These are phyloP conservation scores for Ptychobarbus kaznakovi DNA, from an alignment of 2,797 vertebrate genomes.

Conservation along the genomic window DNA sequence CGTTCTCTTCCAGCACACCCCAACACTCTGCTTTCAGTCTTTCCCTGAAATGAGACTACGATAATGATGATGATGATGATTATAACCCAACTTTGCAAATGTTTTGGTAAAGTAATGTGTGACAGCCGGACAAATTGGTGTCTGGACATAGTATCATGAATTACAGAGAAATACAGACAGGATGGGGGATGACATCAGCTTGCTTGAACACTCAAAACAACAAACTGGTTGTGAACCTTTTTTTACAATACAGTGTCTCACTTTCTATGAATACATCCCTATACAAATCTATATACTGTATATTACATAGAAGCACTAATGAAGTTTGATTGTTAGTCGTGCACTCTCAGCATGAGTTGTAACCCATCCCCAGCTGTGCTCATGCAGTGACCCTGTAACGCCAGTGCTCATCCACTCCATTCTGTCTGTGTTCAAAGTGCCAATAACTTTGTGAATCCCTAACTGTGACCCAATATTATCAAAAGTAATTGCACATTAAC, in stretches of 20 bases:
- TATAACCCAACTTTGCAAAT: conserved; percentile 47
- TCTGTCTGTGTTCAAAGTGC: conserved; percentile 86
- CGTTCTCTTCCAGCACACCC: conserved; percentile 55
- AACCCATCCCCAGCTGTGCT: conserved; percentile 71
- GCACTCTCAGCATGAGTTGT: conserved; percentile 85
- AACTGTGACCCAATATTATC: conserved; percentile 89
- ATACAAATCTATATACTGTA: conserved; percentile 82
- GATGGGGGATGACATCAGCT: conserved; percentile 44
- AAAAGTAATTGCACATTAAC: conserved; percentile 94
- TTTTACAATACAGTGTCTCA: conserved; percentile 65
- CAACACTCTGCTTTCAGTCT: conserved; percentile 52
- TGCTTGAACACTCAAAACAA: conserved; percentile 46
- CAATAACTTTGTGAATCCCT: conserved; percentile 90
- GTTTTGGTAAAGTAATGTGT: conserved; percentile 48
- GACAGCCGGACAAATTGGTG: conserved; percentile 10
- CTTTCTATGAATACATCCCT: conserved; percentile 73
- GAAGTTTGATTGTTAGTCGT: conserved; percentile 82
- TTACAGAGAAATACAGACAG: conserved; percentile 48
- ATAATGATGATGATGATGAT: not conserved
- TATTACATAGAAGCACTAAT: conserved; percentile 82
- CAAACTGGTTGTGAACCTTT: conserved; percentile 47
- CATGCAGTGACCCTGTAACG: conserved; percentile 76
- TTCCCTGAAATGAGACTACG: conserved; percentile 18
- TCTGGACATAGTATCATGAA: conserved; percentile 33
- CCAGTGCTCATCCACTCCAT: conserved; percentile 80